Percentiles rank a stretch among this genome's conserved stretches.
These are phyloP conservation scores for Celastrina argiolus DNA, from an alignment of 2,888 invertebrate genomes.

Conservation along the genomic window DNA sequence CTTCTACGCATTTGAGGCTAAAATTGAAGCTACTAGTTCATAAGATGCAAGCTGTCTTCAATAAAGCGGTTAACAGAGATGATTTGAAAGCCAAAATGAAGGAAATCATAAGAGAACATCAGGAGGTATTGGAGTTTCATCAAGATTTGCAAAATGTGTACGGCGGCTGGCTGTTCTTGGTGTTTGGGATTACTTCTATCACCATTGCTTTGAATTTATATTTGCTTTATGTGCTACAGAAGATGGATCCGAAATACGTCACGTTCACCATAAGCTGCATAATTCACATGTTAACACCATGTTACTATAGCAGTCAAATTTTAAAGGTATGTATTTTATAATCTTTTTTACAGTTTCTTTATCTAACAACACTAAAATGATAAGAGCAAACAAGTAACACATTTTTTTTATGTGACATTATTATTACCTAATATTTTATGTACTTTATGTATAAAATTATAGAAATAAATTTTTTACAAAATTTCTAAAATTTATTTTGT, in stretches of 20 bases:
- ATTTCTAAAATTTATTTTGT: too few species aligned
- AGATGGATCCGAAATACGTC: slow-evolving; percentile 47
- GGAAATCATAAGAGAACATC: slow-evolving; percentile 50
- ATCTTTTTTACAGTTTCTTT: not conserved
- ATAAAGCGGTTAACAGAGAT: slow-evolving; percentile 36
- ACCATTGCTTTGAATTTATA: slow-evolving; percentile 57
- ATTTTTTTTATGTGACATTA: slow-evolving; percentile 18
- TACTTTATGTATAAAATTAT: too few species aligned
- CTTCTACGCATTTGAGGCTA: slow-evolving; percentile 51
- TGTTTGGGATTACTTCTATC: slow-evolving; percentile 49
- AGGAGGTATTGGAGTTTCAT: slow-evolving; percentile 49
- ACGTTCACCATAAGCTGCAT: slow-evolving; percentile 40
- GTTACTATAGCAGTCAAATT: slow-evolving; percentile 51
- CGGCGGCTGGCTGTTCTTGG: slow-evolving; percentile 53
- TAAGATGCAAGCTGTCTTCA: slow-evolving; percentile 47
- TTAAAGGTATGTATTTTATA: slow-evolving; percentile 50
- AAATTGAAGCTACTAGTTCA: slow-evolving; percentile 52
- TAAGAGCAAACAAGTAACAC: too few species aligned
- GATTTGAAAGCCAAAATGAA: slow-evolving; percentile 44
- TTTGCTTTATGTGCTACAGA: slow-evolving; percentile 45
- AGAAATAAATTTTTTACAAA: too few species aligned
- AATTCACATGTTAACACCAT: slow-evolving; percentile 54
- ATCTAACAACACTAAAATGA: too few species aligned
- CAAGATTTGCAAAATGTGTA: slow-evolving; percentile 49
- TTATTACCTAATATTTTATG: too few species aligned